Evolutionary conservation across 2,797 vertebrate genomes (phyloP).

Genomic region (Benthosema pterotum): DNA sequence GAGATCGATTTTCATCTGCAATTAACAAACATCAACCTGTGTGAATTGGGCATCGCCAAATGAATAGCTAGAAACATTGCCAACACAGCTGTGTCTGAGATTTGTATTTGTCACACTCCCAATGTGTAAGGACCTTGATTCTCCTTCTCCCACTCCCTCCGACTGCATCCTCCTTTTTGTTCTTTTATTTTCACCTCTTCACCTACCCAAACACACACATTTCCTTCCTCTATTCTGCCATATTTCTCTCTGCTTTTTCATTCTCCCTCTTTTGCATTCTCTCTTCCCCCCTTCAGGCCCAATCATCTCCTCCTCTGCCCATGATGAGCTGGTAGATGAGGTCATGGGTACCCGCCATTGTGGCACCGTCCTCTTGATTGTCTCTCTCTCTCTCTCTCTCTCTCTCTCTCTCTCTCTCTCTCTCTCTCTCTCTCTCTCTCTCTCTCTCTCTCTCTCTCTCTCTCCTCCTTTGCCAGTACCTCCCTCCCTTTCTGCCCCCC

Average conservation of each 20-base stretch:
- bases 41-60: too few species aligned
- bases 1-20: too few species aligned
- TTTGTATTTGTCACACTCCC: too few species aligned
- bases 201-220: neutral
- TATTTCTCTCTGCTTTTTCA: conserved; percentile 35
- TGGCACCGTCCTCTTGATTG: conserved; percentile 68
- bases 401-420: conserved; percentile 9
- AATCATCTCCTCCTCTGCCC: conserved; percentile 69
- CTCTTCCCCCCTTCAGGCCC: conserved; percentile 57
- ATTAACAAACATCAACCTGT: too few species aligned
- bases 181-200: conserved; percentile 15
- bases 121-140: conserved; percentile 4
- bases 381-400: conserved; percentile 38
- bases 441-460: conserved; percentile 34
- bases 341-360: conserved; percentile 71
- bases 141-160: conserved; percentile 26
- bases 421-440: conserved; percentile 34
- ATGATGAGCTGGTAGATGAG: conserved; percentile 64
- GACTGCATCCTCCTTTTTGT: neutral
- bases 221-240: conserved; percentile 3
- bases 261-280: conserved; percentile 38
- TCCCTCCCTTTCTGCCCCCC: neutral
- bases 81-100: too few species aligned
- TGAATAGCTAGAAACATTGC: too few species aligned
- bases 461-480: conserved; percentile 6